Base-by-base conservation (phyloP, 2,797 vertebrate species). In the Siniperca obscura region DNA sequence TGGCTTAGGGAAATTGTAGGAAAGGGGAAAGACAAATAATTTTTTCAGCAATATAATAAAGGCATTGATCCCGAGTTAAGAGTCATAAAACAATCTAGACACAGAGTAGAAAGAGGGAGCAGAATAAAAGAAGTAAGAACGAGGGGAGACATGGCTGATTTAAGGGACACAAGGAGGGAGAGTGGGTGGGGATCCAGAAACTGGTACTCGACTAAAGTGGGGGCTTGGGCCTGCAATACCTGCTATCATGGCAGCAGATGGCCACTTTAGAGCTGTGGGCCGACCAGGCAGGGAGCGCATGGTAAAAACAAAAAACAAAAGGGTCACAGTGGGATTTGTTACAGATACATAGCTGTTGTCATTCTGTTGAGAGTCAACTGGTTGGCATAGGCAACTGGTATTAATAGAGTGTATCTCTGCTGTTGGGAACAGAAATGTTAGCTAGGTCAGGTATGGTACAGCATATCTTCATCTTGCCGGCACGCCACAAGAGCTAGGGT, bases 211-310 rank as follows among this genome's bases (percentile, higher is more conserved):
- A 56, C 77, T 82, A 52, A 40, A 83, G 74, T 57, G 70, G 69
- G 57, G 48, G 52, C 59, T 40, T 75, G 2, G 14, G 61, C 56
- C 72, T 77, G 25, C 68, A 65, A 73, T 91, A 92, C 91, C 87
- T 92, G 91, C 83, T 76, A 91, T 76, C 76, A 70, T 70, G 82
- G 75, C 80, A 48, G 85, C 92, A 94, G 91, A 93, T 93, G 93
- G 92, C 89, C 90, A 91, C 87, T 91, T 92, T 60, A 90, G 80
- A 86, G 85, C 92, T 91, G 86, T 52, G 70, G 57, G 80, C 74
- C 72, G 4, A 75, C n/a, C 62, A 68, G 71, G 50, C 52, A 69
- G 70, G 42, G 70, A 67, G 36, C 0, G 38, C 46, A 76, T 22
- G 78, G 80, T 64, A 62, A 83, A 90, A 84, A 65, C 55, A 66